Evolutionary conservation across 2,888 invertebrate genomes (phyloP), one percentile per base, ranked within the genome.

Genomic region (Lordiphosa fenestrarum): DNA sequence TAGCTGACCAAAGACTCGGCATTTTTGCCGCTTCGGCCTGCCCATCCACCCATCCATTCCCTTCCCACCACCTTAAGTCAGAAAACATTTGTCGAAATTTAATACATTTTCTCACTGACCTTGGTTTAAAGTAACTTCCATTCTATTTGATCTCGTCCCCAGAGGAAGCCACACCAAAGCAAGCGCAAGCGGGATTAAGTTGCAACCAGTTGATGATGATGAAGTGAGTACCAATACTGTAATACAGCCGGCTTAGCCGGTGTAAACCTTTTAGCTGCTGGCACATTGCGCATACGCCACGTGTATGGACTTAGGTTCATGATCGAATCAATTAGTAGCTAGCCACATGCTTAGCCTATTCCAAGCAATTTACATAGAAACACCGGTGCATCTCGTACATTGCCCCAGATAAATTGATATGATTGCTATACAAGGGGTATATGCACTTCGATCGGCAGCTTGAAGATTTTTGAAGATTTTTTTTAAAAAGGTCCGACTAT

Each of bases 11-110:
- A 1, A 56, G 40, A 40, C 60, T 51, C 53, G 58, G 84, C 84
- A 84, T 84, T 80, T 80, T 74, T 80, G 66, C 78, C 82, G 80
- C 78, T 80, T 84, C 80, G 70, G 6, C 47, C 33, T 30, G 25
- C 42, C 25, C 30, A 10, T 33, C 30, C 30, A 15, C 40, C 15
- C 44, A 25, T 42, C 15, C 9, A 4, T 5, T 15, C 7, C 30
- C 30, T 30, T 30, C 6, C 30, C 30, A 9, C 2, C 9, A 9
- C 7, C 9, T 7, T 9, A 9, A 9, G 15, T 15, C 30, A 1
- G 68, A 60, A 61, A 73, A 69, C 53, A 66, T 69, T 75, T 44
- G n/a, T 12, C 44, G 81, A 71, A 66, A 78, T 52, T 56, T 53
- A 64, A 80, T 80, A 80, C 59, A 66, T 15, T 71, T 68, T 51